Evolutionary conservation across 2,888 invertebrate species (phyloP).

Genomic region (Dynastes maya): DNA sequence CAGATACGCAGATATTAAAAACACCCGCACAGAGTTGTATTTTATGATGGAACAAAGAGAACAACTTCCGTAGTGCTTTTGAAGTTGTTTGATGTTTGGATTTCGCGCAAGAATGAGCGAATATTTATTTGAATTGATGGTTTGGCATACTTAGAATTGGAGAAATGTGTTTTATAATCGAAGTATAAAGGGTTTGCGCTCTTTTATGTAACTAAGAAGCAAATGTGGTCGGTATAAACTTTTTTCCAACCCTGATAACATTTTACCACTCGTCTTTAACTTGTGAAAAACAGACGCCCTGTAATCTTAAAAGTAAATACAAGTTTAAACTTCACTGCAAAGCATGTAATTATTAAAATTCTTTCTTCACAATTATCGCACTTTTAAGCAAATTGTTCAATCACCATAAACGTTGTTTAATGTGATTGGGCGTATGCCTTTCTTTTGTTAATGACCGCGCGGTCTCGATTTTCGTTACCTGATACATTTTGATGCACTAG

Average conservation of each 20-base stretch:
- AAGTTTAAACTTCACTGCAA: no score
- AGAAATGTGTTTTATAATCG: background rate
- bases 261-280: background rate
- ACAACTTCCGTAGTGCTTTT: background rate
- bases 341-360: background rate
- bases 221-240: no score
- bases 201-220: background rate
- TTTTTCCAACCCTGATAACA: background rate
- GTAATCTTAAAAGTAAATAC: background rate
- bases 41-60: background rate
- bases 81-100: background rate
- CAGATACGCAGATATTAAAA: background rate
- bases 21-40: background rate
- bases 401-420: no score
- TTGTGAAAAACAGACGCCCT: background rate
- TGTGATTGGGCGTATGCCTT: no score
- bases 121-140: background rate
- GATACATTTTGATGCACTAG: no score
- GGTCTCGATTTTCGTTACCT: no score
- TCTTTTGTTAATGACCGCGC: no score
- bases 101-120: background rate
- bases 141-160: background rate
- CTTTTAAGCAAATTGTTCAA: background rate
- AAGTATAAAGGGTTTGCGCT: background rate
- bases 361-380: background rate